Evolutionary conservation across 2,888 invertebrate species (phyloP), one percentile per base, ranked within the genome.

Genomic region (Tetragonula carbonaria): DNA sequence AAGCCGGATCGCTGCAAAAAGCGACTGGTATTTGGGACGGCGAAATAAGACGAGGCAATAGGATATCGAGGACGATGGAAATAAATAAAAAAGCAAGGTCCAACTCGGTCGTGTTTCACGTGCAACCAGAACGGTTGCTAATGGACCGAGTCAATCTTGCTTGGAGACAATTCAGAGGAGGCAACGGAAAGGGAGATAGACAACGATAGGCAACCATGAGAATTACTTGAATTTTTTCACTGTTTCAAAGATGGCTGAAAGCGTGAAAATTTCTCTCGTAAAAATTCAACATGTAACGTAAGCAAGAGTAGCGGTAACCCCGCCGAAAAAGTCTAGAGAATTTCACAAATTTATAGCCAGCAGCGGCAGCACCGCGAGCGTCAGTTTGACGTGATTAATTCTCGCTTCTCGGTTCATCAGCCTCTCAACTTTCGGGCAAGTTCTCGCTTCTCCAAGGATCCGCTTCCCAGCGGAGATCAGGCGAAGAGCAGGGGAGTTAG

Each of bases 351-450:
- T 62, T 65, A 45, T 70, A 67, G 63, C n/a, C 62, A 66, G 45
- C 45, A 8, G 45, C 38, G 67, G 59, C 62, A 67, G 65, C 75
- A 73, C 55, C 67, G 63, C 74, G 70, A 79, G 72, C 72, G 81
- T 81, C 87, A 65, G 85, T 91, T 88, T 86, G 89, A 88, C 86
- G 72, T 86, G 87, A 88, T 90, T 88, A 91, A 91, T 90, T 90
- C 85, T 85, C 87, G 87, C 85, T 91, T 86, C 87, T 87, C 85
- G 86, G 84, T 84, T 85, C 80, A 87, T 88, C 89, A 85, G 87
- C 78, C 85, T 77, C 68, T 53, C 70, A 88, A 91, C 88, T 90
- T 87, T 76, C 80, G 74, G 70, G 66, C 57, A 89, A 91, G 88
- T 88, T 90, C 86, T 88, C 87, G 84, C 53, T 53, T 3, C 53